Evolutionary conservation across 2,113 vertebrate genomes (phyloP), one percentile per base, ranked within the genome.

Genomic region (Leptobrachium ailaonicum): DNA sequence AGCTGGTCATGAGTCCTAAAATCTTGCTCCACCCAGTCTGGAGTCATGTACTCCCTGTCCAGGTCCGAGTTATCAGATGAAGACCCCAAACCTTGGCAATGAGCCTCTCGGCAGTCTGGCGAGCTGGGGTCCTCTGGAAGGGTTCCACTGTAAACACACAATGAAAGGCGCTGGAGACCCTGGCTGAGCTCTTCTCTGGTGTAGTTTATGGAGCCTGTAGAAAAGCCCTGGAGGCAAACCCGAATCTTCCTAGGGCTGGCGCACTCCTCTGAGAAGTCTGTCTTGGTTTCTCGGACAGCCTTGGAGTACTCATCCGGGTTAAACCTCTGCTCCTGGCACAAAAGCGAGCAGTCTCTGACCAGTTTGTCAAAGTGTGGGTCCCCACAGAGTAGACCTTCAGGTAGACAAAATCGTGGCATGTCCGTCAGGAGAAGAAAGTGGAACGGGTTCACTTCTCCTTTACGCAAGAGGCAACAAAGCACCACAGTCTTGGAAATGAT

Each of bases 401-500:
- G 96, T 78, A 97, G 94, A 47, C 93, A 90, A 86, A 99, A 99
- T 20, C 95, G 93, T 0, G 98, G 98, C 93, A 97, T 95, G 91
- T 97, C 96, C 0, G 95, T 91, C 10, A 98, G 93, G 87, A 99
- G 91, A 82, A 98, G 88, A 87, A 98, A 96, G 76, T 99, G 98
- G 84, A 97, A 95, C 0, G 97, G 97, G 1, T 93, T 93, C 32
- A 96, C 93, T 82, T 94, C 93, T 77, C 95, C 95, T 1, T 90
- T 89, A 43, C 97, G 96, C 1, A 99, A 91, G 45, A 97, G 93
- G 90, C 98, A 94, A 86, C 97, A 96, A 20, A 99, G 89, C 82
- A 99, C 98, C 86, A 99, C 98, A 0, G 97, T 99, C 91, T 97
- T 98, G 89, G 97, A 98, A 89, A 98, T 95, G 86, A 99, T 98